phyloP scores from a whole-genome alignment of 1,140 invertebrate genomes.

The Ruditapes philippinarum region DNA sequence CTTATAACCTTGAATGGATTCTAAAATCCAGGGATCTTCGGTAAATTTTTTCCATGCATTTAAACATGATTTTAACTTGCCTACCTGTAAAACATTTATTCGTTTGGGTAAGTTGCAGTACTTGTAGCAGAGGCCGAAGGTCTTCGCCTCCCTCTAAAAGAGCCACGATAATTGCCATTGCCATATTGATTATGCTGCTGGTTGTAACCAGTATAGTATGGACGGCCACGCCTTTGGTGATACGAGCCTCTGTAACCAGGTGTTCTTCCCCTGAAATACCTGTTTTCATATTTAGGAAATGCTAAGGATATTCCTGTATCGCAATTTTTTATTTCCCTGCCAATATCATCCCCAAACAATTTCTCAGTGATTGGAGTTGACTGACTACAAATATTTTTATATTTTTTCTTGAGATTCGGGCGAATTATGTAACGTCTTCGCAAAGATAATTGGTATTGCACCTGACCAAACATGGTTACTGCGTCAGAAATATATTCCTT shows the following conservation, averaged over 20 bases:
- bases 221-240: background rate
- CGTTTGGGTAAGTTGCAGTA: background rate
- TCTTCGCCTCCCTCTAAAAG: background rate
- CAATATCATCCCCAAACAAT: slow-evolving; percentile 51
- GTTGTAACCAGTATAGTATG: background rate
- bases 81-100: background rate
- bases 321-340: slow-evolving; percentile 52
- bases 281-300: background rate
- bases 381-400: slow-evolving; percentile 7
- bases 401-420: background rate
- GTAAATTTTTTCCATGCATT: slow-evolving; percentile 32
- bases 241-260: background rate
- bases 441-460: background rate
- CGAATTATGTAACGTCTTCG: background rate
- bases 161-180: background rate
- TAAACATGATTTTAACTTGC: background rate
- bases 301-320: background rate
- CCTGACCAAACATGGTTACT: background rate
- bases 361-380: slow-evolving; percentile 17
- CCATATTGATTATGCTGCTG: too few relatives aligned
- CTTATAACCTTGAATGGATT: slow-evolving; percentile 39
- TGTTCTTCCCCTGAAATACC: background rate
- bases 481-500: background rate
- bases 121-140: background rate
- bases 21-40: slow-evolving; percentile 34